phyloP scores from a whole-genome alignment of 2,888 invertebrate species.

The Eupithecia pulchellata region DNA sequence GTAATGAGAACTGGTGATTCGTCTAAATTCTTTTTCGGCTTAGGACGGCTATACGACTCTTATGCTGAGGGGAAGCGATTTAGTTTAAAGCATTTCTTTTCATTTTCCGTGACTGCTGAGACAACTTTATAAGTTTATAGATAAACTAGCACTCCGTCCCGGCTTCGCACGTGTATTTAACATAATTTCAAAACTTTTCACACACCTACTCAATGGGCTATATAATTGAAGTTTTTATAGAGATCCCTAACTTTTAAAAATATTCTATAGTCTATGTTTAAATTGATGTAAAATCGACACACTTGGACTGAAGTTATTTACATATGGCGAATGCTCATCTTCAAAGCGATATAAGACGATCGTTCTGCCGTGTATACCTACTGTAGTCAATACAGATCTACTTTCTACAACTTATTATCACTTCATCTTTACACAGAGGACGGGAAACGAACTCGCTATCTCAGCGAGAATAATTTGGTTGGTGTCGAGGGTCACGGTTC shows the following conservation, averaged over 20 bases:
- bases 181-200: too few species aligned
- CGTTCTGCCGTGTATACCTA: not conserved
- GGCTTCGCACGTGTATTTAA: too few species aligned
- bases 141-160: too few species aligned
- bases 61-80: not conserved
- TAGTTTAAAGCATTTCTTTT: not conserved
- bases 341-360: not conserved
- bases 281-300: too few species aligned
- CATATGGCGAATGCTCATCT: not conserved
- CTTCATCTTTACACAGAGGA: conserved; percentile 49
- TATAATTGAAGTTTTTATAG: too few species aligned
- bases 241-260: too few species aligned
- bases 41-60: not conserved
- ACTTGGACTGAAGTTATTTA: too few species aligned
- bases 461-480: conserved; percentile 52
- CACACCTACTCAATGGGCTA: too few species aligned
- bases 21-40: not conserved
- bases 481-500: conserved; percentile 57
- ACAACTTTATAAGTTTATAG: too few species aligned
- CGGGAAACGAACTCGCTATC: conserved; percentile 66
- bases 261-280: too few species aligned
- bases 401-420: conserved; percentile 43
- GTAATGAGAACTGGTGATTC: not conserved
- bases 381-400: not conserved
- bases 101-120: too few species aligned